Base-by-base conservation (phyloP, 1,140 invertebrate species). In the Babylonia areolata region DNA sequence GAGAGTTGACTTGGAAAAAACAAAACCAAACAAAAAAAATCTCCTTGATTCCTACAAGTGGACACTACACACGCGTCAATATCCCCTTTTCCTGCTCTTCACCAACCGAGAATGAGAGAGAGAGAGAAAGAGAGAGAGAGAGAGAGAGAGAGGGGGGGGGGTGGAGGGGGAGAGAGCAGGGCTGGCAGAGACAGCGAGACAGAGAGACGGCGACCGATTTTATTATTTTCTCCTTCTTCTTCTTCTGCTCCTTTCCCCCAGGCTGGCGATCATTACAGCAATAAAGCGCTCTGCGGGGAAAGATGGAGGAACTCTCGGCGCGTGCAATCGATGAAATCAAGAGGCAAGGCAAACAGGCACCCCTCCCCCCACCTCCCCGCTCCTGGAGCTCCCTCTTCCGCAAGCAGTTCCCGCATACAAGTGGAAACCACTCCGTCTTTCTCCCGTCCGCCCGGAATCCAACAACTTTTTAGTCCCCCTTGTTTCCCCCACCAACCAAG, bases 111-210 rank as follows among this genome's bases (percentile, higher is more conserved):
- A 42, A 39, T 3, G 35, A 40, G 77, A 42, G 39, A 79, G 28
- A 64, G 78, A 39, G 78, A 80, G 78, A 80, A 39, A 80, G 39
- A 80, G 46, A 80, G 46, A 80, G 78, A 80, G 78, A 80, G 78
- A 42, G 40, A 20, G 46, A 46, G 31, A 15, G 23, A 46, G 23
- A 39, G 40, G 40, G 78, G 17, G 58, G 23, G 58, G 28, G 20
- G 23, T 17, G 28, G 20, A 64, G 20, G 28, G 58, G 28, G 6
- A 23, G 6, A 64, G 40, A 42, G 39, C 17, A 17, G 33, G 46
- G 28, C n/a, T 33, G 39, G n/a, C 31, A 78, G 12, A 78, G 40
- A 78, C 31, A 80, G 46, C 3, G 17, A 23, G 58, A 64, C 20
- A 64, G 6, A 23, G 58, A 15, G 58, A 23, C 3, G 28, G 58